Evolutionary conservation across 2,113 vertebrate genomes (phyloP).

Genomic region (Sminthopsis crassicaudata): DNA sequence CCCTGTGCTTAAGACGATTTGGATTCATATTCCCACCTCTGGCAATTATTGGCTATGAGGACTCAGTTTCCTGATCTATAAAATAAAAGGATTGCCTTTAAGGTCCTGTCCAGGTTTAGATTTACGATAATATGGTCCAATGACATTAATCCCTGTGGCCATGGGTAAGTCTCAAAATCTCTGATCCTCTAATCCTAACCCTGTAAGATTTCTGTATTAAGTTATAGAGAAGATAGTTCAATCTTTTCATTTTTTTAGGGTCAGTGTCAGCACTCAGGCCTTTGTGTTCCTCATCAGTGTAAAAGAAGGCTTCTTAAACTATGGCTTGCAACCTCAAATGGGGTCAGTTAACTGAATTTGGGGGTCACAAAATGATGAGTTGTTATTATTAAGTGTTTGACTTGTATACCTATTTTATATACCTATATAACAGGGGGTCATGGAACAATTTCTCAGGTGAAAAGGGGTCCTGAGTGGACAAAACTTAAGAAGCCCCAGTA

Average conservation of each 20-base stretch:
- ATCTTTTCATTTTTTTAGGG: constrained; percentile 54
- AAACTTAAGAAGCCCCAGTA: not conserved
- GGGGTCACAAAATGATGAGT: no score
- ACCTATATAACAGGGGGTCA: no score
- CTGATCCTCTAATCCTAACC: not conserved
- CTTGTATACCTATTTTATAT: no score
- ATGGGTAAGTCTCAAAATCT: not conserved
- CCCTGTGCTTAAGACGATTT: not conserved
- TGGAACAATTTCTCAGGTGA: no score
- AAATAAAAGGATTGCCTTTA: not conserved
- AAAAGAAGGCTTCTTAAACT: no score
- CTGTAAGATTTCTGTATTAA: not conserved
- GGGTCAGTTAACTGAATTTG: no score
- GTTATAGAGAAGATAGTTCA: constrained; percentile 34
- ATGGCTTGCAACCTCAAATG: no score
- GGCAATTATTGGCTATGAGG: not conserved
- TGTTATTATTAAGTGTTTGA: no score
- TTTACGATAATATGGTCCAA: constrained; percentile 29
- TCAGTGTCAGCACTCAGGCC: not conserved
- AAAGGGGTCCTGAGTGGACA: no score
- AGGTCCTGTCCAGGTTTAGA: not conserved
- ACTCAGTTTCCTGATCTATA: not conserved
- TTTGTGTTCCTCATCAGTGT: not conserved
- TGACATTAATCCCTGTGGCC: not conserved
- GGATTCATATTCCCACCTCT: not conserved